A percentile compares a stretch with the other conserved stretches of the same genome.
These are phyloP conservation scores for Malacoctenus gilli DNA, from an alignment of 2,797 vertebrate species.

Conservation along the genomic window DNA sequence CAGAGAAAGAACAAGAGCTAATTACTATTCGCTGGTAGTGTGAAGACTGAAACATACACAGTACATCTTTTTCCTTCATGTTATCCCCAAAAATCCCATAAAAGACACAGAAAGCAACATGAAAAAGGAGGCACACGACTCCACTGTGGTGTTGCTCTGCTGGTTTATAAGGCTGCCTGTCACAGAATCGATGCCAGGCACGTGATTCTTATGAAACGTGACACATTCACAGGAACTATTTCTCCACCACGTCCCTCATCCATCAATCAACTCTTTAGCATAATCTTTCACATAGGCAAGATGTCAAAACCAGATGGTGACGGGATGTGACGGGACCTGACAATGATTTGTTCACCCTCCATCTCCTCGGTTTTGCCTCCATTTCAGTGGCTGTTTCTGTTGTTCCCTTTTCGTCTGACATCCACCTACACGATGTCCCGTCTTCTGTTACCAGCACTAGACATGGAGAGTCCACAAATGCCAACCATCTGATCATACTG, in stretches of 20 bases:
- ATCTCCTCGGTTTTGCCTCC: background rate
- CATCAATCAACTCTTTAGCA: conserved; percentile 24
- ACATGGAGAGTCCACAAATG: conserved; percentile 38
- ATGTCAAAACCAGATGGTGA: conserved; percentile 11
- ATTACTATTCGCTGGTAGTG: conserved; percentile 47
- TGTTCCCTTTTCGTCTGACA: conserved; percentile 46
- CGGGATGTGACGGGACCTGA: conserved; percentile 15
- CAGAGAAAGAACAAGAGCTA: conserved; percentile 47
- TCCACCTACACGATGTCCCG: conserved; percentile 35
- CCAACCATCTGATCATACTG: conserved; percentile 77
- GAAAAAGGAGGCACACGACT: conserved; percentile 2
- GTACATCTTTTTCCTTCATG: conserved; percentile 21
- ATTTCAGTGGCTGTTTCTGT: conserved; percentile 37
- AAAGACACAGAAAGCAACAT: too few species aligned
- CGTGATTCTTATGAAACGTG: too few species aligned
- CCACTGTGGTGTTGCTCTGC: background rate
- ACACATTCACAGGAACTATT: too few species aligned
- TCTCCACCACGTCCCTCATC: conserved; percentile 5
- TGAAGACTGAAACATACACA: conserved; percentile 38
- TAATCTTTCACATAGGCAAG: conserved; percentile 8
- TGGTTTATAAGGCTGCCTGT: background rate
- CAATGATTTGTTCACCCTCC: background rate
- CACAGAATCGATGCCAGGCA: conserved; percentile 1
- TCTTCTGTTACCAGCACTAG: conserved; percentile 34
- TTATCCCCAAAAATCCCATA: too few species aligned